Evolutionary conservation across 2,113 vertebrate genomes (phyloP).

Genomic region (Triplophysa dalaica): DNA sequence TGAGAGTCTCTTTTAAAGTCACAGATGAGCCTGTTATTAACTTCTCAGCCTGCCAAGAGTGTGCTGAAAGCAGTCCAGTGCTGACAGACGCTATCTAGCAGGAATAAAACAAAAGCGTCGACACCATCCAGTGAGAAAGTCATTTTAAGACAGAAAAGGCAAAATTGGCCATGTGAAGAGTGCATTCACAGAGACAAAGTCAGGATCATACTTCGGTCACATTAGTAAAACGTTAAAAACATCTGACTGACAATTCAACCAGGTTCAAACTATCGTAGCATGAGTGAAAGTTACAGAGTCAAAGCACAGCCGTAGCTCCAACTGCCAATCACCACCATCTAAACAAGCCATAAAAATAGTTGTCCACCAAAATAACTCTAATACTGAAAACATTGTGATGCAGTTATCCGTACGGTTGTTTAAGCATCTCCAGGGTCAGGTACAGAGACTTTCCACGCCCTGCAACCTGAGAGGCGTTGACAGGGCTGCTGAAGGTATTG

Average conservation of each 20-base stretch:
- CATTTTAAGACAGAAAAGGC: neutral
- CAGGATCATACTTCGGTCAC: no score
- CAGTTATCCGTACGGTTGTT: neutral
- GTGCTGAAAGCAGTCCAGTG: conserved; percentile 30
- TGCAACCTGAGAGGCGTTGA: conserved; percentile 33
- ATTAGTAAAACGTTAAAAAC: no score
- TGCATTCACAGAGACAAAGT: neutral
- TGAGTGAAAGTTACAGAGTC: no score
- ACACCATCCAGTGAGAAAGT: neutral
- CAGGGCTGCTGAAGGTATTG: conserved; percentile 14
- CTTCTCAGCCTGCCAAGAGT: conserved; percentile 23
- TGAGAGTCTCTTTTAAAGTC: conserved; percentile 1
- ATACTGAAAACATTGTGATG: no score
- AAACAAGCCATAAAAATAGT: no score
- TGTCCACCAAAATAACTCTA: no score
- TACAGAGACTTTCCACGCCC: conserved; percentile 17
- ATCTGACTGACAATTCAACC: no score
- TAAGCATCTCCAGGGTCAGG: neutral
- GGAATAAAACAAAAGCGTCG: conserved; percentile 10
- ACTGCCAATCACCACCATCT: no score
- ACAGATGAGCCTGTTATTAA: conserved; percentile 32
- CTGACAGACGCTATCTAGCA: conserved; percentile 32
- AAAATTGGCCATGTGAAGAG: neutral
- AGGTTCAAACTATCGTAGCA: no score
- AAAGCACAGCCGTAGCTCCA: no score